A percentile compares a stretch with the other conserved stretches of the same genome.
These are phyloP conservation scores for Sepiola atlantica DNA, from an alignment of 2,888 invertebrate genomes.

Conservation along the genomic window DNA sequence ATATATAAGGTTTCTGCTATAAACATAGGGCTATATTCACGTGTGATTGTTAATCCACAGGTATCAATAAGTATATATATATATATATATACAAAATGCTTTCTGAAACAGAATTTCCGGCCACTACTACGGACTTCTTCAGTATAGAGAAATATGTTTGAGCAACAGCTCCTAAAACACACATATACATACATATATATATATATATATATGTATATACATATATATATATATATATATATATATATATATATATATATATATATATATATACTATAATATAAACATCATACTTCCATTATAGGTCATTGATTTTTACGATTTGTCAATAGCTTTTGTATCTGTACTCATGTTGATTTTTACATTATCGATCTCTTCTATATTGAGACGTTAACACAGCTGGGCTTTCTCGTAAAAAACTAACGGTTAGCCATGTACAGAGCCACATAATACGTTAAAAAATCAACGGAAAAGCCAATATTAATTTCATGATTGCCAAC, in stretches of 20 bases:
- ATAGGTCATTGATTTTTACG: not conserved
- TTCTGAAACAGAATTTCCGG: too few species aligned
- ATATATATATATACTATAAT: not conserved
- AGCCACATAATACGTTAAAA: not conserved
- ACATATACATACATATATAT: too few species aligned
- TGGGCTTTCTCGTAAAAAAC: not conserved
- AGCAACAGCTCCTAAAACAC: too few species aligned
- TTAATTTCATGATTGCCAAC: slow-evolving; percentile 22
- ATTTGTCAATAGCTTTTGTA: not conserved
- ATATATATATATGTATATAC: too few species aligned
- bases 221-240: not conserved
- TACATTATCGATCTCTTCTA: not conserved
- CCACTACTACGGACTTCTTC: too few species aligned
- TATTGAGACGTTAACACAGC: slow-evolving; percentile 3
- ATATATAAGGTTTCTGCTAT: too few species aligned
- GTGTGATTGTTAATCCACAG: too few species aligned
- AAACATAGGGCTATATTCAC: too few species aligned
- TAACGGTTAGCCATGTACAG: not conserved
- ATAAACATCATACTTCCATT: not conserved
- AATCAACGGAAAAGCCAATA: not conserved
- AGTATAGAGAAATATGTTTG: too few species aligned
- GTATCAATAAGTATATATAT: too few species aligned
- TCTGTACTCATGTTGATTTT: not conserved
- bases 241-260: not conserved
- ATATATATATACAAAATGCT: too few species aligned